Base-by-base conservation (phyloP, 2,888 invertebrate species). In the Andrena praecox region DNA sequence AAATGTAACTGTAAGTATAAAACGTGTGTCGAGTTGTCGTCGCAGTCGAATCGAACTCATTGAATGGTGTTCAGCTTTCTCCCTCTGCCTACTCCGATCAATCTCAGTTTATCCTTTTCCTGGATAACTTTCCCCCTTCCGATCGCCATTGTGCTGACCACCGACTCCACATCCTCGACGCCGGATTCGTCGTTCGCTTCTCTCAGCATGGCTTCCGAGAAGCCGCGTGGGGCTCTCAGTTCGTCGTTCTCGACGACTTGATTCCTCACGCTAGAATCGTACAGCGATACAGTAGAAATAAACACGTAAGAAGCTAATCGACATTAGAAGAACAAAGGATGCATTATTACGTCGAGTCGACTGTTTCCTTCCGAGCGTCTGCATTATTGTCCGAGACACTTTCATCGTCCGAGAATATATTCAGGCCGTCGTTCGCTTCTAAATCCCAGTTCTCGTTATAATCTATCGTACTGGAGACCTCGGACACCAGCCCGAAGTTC, bases 381-480 rank as follows among this genome's bases (percentile, higher is more conserved):
- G 1, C 3, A 2, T 52, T 64, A 16, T 7, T 42, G 6, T 10
- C 12, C 1, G 6, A 1, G 29, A 1, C 8, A 10, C 0, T 29
- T 1, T 67, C 16, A 0, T 64, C 8, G 0, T 64, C 24, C 2
- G 7, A 12, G 1, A 12, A 27, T 0, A 3, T 27, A 1, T 7
- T 62, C 0, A 2, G 3, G 29, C 10, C n/a, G 35, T 31, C 12
- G 24, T 77, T 27, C 8, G 52, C 27, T 27, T 87, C 85, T 35
- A 63, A 78, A 50, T 92, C 91, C 93, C 93, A 93, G 42, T 78
- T 85, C 73, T 93, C 92, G 1, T 85, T 80, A 16, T 71, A 75
- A 59, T 89, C 87, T 27, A 88, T 66, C 1, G 66, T 75, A 69
- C 72, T 88, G 48, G 87, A 81, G 24, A 80, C 35, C 7, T 90